Evolutionary conservation across 2,113 vertebrate species (phyloP), one percentile per base, ranked within the genome.

Genomic region (Elachura formosa): DNA sequence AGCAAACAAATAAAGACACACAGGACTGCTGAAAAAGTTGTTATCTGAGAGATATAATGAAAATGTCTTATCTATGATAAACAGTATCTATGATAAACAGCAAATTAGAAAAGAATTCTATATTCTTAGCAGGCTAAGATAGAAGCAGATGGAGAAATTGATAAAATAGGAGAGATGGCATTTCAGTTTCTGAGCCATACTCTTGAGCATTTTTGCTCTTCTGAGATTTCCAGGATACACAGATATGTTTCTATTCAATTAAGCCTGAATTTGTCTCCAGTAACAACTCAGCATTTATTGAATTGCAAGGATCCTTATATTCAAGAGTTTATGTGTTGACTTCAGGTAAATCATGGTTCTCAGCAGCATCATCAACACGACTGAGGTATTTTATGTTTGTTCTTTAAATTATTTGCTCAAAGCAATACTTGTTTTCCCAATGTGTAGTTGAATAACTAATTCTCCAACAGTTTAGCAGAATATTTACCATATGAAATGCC

Each of bases 341-440:
- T 90, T 67, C 80, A 97, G 89, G 96, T 96, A 93, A 94, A 71
- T 87, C 75, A 59, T 17, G n/a, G 33, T 34, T 91, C 54, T 90
- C 67, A 91, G 90, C 46, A 66, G 41, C 74, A 78, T 62, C 43
- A 59, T 40, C 64, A 76, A 55, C 41, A 54, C 49, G 75, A 41
- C 68, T 63, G 48, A 89, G 59, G 64, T 93, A 80, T 89, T 94
- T 88, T 90, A 74, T 88, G 31, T 91, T 91, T 95, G 79, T 69
- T 94, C 87, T 96, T 91, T 77, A 91, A 94, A 94, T 78, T 36
- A 52, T 46, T 90, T 87, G 78, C 84, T 90, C 52, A 74, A 92
- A 96, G 91, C 68, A 84, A 81, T 54, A 75, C 62, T 89, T 92
- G 51, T 71, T 85, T 92, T 94, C 91, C 48, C 83, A 95, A 89